These are phyloP conservation scores for Distichodus sexfasciatus DNA, from an alignment of 2,797 vertebrate species.

Conservation along the genomic window DNA sequence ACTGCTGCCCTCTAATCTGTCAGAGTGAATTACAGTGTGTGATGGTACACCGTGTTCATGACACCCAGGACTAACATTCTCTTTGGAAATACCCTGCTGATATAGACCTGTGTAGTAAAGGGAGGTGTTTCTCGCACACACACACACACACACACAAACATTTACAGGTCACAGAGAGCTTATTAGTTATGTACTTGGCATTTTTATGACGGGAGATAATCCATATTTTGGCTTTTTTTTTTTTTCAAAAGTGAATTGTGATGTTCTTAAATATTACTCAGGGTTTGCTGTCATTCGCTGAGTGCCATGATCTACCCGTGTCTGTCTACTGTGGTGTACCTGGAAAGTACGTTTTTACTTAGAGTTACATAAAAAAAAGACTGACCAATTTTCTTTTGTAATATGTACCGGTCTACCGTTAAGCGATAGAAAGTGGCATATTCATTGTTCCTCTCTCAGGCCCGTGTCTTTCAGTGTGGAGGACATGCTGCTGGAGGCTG, in stretches of 20 bases:
- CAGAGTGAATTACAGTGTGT: constrained; percentile 37
- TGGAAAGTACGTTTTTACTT: constrained; percentile 77
- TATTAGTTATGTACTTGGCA: background rate
- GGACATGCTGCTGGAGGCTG: constrained; percentile 81
- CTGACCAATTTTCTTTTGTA: background rate
- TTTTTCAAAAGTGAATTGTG: too few relatives aligned
- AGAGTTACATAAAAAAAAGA: background rate
- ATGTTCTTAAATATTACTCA: too few relatives aligned
- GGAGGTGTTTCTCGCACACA: too few relatives aligned
- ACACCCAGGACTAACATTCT: constrained; percentile 31
- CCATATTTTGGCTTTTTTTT: background rate
- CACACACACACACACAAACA: too few relatives aligned
- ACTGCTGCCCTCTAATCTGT: constrained; percentile 44
- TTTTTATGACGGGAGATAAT: constrained; percentile 14
- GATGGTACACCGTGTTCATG: constrained; percentile 22
- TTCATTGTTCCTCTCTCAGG: too few relatives aligned
- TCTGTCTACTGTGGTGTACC: constrained; percentile 78
- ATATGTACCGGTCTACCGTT: too few relatives aligned
- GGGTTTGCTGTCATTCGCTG: constrained; percentile 87
- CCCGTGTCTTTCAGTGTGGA: constrained; percentile 85
- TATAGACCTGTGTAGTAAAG: background rate
- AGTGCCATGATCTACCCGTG: constrained; percentile 74
- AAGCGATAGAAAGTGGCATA: too few relatives aligned
- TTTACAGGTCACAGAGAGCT: background rate
- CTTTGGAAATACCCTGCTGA: constrained; percentile 4